Evolutionary conservation across 2,797 vertebrate genomes (phyloP).

Genomic region (Chelonia mydas): DNA sequence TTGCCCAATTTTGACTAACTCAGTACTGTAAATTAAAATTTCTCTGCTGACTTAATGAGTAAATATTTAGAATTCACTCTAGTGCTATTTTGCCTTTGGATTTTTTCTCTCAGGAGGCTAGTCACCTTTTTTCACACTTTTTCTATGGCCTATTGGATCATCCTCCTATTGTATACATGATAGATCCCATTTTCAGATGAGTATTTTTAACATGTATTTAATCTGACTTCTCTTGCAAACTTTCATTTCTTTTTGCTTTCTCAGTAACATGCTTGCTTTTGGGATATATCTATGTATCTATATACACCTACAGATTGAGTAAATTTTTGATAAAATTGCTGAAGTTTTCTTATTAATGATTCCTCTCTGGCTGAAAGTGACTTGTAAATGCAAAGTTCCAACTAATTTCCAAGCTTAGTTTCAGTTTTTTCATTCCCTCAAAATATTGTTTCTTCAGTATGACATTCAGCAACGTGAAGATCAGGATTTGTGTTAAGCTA

Average conservation of each 20-base stretch:
- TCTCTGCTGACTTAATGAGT: neutral
- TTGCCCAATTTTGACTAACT: constrained; percentile 14
- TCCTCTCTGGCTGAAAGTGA: accelerated
- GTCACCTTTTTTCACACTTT: neutral
- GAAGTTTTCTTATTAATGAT: neutral
- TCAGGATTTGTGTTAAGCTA: neutral
- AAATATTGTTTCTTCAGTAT: neutral
- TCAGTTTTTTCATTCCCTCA: neutral
- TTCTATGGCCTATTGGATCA: neutral
- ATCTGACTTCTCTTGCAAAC: neutral
- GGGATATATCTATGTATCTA: neutral
- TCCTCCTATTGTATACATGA: neutral
- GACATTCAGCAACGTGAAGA: too few species aligned
- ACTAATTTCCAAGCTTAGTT: neutral
- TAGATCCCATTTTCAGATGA: neutral
- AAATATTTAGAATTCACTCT: accelerated
- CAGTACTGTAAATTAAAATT: neutral
- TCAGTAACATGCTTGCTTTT: neutral
- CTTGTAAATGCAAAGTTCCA: neutral
- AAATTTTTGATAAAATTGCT: neutral
- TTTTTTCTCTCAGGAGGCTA: neutral
- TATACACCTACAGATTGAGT: neutral
- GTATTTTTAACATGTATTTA: neutral
- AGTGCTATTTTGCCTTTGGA: neutral
- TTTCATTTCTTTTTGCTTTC: neutral